A percentile compares a stretch with the other conserved stretches of the same genome.
phyloP scores from a whole-genome alignment of 2,888 invertebrate genomes.

The Liopterus haemorrhoidalis region DNA sequence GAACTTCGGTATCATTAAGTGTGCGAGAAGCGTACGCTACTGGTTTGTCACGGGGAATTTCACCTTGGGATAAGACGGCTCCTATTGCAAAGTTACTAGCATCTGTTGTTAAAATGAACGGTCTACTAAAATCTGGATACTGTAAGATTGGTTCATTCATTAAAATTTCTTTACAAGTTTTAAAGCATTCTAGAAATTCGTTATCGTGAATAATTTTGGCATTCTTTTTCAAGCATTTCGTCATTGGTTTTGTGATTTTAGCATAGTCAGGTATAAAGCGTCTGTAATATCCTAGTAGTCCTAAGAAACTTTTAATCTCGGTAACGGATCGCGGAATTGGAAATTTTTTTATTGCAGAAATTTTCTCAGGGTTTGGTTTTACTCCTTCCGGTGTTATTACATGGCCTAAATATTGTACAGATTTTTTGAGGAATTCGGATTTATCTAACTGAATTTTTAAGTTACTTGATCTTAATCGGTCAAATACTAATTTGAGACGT shows the following conservation, averaged over 20 bases:
- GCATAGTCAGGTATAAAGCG: slow-evolving; percentile 31
- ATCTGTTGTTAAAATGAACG: background rate
- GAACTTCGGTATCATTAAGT: background rate
- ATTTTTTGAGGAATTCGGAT: slow-evolving; percentile 35
- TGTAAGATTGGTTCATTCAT: slow-evolving; percentile 3
- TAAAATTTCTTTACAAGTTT: slow-evolving; percentile 9
- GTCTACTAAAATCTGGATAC: slow-evolving; percentile 1
- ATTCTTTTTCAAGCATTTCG: slow-evolving; percentile 32
- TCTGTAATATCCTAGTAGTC: slow-evolving; percentile 34
- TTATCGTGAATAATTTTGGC: background rate
- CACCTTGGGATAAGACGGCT: background rate
- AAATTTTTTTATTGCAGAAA: slow-evolving; percentile 29
- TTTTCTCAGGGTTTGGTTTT: slow-evolving; percentile 36
- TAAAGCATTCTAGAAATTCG: slow-evolving; percentile 4
- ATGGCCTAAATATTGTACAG: slow-evolving; percentile 40
- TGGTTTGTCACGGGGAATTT: background rate
- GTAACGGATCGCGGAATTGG: slow-evolving; percentile 33
- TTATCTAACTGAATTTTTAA: slow-evolving; percentile 31
- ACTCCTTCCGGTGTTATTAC: slow-evolving; percentile 35
- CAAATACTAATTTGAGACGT: slow-evolving; percentile 34
- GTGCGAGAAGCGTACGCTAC: background rate
- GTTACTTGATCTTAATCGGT: slow-evolving; percentile 26
- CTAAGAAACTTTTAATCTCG: slow-evolving; percentile 36
- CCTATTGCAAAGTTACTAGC: background rate
- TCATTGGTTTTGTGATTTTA: slow-evolving; percentile 33